A percentile compares a stretch with the other conserved stretches of the same genome.
Conservation (phyloP, 2,888 invertebrate species). For the Hecatera dysodea region DNA sequence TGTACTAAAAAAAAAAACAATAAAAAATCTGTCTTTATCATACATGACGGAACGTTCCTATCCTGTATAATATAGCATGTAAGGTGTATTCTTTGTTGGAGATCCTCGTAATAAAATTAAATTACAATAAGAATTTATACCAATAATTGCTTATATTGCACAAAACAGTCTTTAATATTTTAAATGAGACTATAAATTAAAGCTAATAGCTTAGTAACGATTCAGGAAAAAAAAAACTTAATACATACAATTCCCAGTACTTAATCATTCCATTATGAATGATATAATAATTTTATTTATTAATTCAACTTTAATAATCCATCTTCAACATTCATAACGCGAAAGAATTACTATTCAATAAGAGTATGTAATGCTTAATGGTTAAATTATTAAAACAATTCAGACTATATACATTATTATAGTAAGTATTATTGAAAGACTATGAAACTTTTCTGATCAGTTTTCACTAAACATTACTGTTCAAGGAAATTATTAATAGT, state of each 20-base stretch:
- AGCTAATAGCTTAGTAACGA: not conserved
- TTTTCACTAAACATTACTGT: slow-evolving; percentile 21
- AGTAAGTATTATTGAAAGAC: not conserved
- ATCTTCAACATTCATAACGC: slow-evolving; percentile 11
- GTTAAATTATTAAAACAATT: not conserved
- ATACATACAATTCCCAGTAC: not conserved
- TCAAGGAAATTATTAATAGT: not conserved
- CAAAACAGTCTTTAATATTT: not conserved
- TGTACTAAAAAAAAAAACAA: too few relatives aligned
- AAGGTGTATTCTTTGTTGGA: too few relatives aligned
- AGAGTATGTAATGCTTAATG: not conserved
- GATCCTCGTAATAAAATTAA: too few relatives aligned
- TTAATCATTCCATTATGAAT: not conserved
- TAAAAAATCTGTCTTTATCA: too few relatives aligned
- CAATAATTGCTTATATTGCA: not conserved
- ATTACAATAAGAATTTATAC: too few relatives aligned
- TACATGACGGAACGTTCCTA: too few relatives aligned
- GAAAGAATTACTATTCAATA: slow-evolving; percentile 14
- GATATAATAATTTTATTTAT: slow-evolving; percentile 11
- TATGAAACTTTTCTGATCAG: not conserved
- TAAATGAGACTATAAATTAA: not conserved
- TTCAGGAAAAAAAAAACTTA: not conserved
- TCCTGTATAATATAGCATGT: too few relatives aligned
- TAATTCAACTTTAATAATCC: not conserved
- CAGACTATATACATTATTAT: not conserved